Base-by-base conservation (phyloP, 2,113 vertebrate genomes). In the Scytalopus superciliaris region DNA sequence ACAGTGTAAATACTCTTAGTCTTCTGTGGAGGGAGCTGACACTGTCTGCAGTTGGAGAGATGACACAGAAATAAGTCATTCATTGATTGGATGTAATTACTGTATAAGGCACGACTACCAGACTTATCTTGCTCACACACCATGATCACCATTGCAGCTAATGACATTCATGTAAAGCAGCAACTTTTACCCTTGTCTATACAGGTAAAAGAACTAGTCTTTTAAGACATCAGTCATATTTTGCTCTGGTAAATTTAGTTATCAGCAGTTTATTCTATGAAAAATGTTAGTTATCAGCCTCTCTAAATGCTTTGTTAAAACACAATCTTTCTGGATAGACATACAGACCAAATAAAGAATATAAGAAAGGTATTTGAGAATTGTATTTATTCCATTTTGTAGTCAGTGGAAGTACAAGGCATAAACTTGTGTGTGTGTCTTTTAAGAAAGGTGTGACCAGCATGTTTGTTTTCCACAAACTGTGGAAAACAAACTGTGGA, bases 61-160 rank as follows among this genome's bases (percentile, higher is more conserved):
- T 89, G 93, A 64, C 72, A 90, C 75, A 83, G 91, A 85, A 96
- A 87, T 87, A 93, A 87, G 56, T 85, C 63, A 93, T 93, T 93
- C 56, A 88, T 91, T 93, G 81, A 94, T 94, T 89, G 42, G 62
- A 57, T 69, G 30, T 31, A 90, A 91, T 87, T 95, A 67, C 86
- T 81, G 45, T 84, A 96, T 94, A 92, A 94, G 72, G 75, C 83
- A 80, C 0, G 1, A 77, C 55, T 88, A 67, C 17, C 75, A 62
- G 42, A 66, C 53, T 94, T 95, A 83, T 80, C 83, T 94, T 55
- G 75, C 55, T 90, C 56, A 35, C 42, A 86, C 69, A 57, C 75
- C 45, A 42, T 23, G 35, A 83, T 86, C 79, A 59, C 68, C 63
- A 44, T 55, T 79, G 94, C n/a, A 85, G 40, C 7, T 89, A 69